phyloP scores from a whole-genome alignment of 2,888 invertebrate genomes.

The Drosophila robusta region DNA sequence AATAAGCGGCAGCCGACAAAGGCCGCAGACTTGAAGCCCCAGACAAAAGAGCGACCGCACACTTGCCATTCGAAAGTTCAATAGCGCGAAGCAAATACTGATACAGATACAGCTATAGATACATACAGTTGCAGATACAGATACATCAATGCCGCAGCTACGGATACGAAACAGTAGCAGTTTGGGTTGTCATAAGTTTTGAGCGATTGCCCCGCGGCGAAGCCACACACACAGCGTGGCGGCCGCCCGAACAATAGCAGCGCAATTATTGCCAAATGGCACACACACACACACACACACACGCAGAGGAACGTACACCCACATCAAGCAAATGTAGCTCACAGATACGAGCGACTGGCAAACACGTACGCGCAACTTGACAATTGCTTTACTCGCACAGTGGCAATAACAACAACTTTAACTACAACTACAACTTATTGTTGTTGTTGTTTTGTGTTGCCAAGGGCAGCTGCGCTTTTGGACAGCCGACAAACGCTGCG shows the following conservation, averaged over 20 bases:
- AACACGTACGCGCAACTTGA: constrained; percentile 58
- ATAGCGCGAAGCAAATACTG: constrained; percentile 33
- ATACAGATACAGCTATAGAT: constrained; percentile 16
- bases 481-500: constrained; percentile 17
- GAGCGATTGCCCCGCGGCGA: constrained; percentile 81
- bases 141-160: constrained; percentile 50
- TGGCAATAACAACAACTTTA: constrained; percentile 47
- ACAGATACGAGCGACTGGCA: constrained; percentile 32
- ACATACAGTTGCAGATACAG: constrained; percentile 40
- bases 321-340: constrained; percentile 49
- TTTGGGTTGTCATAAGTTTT: constrained; percentile 82
- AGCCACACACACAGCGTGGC: constrained; percentile 78
- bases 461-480: constrained; percentile 57
- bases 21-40: constrained; percentile 32
- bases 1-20: constrained; percentile 57
- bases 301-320: constrained; percentile 29
- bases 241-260: constrained; percentile 64
- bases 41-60: constrained; percentile 51
- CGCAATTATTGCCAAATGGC: constrained; percentile 79
- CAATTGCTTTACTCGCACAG: constrained; percentile 56
- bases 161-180: constrained; percentile 70
- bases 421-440: constrained; percentile 32
- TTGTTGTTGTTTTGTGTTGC: constrained; percentile 17
- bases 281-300: constrained; percentile 55
- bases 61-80: constrained; percentile 66